A percentile compares a stretch with the other conserved stretches of the same genome.
phyloP scores from a whole-genome alignment of 2,888 invertebrate species.

The Theretra japonica region DNA sequence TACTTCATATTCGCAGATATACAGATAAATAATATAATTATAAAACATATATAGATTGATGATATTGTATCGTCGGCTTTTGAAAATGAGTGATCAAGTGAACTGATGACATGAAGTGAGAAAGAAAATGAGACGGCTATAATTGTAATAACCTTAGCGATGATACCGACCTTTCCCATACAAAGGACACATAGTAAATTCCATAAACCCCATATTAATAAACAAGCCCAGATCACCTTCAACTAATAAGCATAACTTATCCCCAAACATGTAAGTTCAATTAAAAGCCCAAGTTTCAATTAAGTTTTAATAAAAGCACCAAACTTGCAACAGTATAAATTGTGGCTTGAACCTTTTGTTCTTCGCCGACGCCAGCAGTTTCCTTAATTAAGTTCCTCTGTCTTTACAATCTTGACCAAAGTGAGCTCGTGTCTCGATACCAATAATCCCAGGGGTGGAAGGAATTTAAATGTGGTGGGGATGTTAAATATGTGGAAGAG shows the following conservation, averaged over 20 bases:
- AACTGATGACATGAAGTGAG: too few relatives aligned
- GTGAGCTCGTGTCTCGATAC: not conserved
- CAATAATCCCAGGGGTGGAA: not conserved
- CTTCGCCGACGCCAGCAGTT: conserved; percentile 43
- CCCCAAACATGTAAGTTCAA: not conserved
- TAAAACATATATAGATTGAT: too few relatives aligned
- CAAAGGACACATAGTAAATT: too few relatives aligned
- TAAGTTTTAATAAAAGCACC: conserved; percentile 56
- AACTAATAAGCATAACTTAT: not conserved
- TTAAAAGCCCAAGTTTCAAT: conserved; percentile 49
- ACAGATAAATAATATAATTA: too few relatives aligned
- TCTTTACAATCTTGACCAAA: conserved; percentile 38
- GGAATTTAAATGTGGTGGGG: not conserved
- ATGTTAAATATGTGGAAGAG: not conserved
- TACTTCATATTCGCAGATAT: too few relatives aligned
- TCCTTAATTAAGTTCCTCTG: conserved; percentile 44
- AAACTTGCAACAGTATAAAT: conserved; percentile 50
- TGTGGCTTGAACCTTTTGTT: conserved; percentile 47
- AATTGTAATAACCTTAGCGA: too few relatives aligned
- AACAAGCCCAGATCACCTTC: too few relatives aligned
- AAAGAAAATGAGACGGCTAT: too few relatives aligned
- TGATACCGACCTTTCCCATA: too few relatives aligned
- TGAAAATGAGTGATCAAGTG: too few relatives aligned
- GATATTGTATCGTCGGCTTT: too few relatives aligned
- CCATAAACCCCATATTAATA: too few relatives aligned